Evolutionary conservation across 1,140 invertebrate genomes (phyloP).

Genomic region (Temnothorax curvispinosus): DNA sequence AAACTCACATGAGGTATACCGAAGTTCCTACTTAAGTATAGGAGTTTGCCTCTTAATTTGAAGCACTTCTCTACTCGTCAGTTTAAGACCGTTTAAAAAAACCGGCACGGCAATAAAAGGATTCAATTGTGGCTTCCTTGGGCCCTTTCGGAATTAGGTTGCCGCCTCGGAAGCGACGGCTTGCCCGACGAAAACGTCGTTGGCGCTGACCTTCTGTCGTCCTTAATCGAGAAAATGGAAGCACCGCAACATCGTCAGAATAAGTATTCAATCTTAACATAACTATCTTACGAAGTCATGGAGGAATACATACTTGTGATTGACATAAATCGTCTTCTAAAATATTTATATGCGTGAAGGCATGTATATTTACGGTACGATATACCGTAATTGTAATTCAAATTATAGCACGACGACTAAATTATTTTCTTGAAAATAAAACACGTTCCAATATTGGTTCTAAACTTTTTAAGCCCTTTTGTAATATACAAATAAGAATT

Average conservation of each 20-base stretch:
- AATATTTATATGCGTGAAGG: background rate
- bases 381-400: background rate
- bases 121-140: background rate
- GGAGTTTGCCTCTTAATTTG: background rate
- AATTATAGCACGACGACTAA: background rate
- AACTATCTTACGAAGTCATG: conserved; percentile 62
- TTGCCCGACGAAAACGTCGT: conserved; percentile 44
- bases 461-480: background rate
- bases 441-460: background rate
- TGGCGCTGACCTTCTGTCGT: conserved; percentile 54
- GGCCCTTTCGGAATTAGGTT: conserved; percentile 61
- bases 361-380: background rate
- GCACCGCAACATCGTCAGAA: conserved; percentile 48
- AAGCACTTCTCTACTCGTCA: background rate
- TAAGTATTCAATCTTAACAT: conserved; percentile 67
- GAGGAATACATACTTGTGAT: conserved; percentile 43
- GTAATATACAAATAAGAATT: background rate
- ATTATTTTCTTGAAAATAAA: conserved; percentile 4
- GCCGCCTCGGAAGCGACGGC: conserved; percentile 10
- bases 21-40: background rate
- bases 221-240: conserved; percentile 75
- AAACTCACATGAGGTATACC: background rate
- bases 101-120: background rate
- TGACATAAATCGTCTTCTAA: conserved; percentile 43
- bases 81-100: conserved; percentile 15